Base-by-base conservation (phyloP, 2,113 vertebrate species). In the Taxidea taxus region DNA sequence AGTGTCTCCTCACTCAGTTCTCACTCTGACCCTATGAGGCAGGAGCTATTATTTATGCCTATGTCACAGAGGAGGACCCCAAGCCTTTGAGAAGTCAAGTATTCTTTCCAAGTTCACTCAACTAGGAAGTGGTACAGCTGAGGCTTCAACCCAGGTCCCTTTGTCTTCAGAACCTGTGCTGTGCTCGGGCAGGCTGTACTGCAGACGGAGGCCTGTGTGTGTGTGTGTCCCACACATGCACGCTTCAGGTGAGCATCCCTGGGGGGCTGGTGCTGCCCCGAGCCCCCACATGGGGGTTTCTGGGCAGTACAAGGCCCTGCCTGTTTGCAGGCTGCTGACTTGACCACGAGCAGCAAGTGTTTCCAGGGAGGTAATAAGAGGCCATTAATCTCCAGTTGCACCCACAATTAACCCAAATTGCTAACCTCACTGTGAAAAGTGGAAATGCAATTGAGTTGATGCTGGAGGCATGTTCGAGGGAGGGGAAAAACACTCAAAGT, bases 391-490 rank as follows among this genome's bases (percentile, higher is more conserved):
- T 98, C 97, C 93, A 97, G 98, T 98, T 98, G 98, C 95, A 98
- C 98, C 98, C 98, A 98, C 98, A 98, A 98, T 99, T 99, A 90
- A 99, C 97, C 98, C 98, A 98, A 99, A 99, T 98, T 98, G 98
- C 98, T 98, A 98, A 98, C 97, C 98, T 98, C 93, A 97, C 97
- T 98, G 98, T 97, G 98, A 97, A 98, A 98, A 98, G 97, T 91
- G 98, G 98, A 98, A 98, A 98, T 62, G 98, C 98, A 98, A 98
- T 98, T 29, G 98, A 98, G 97, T 98, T 98, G 96, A 97, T 98
- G 98, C 98, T 98, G 81, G 91, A 98, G 98, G 99, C 97, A 6
- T 47, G 84, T 97, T 87, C 58, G 85, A 97, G 86, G 89, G 86
- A 96, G 90, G 97, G 97, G 97, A 96, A 97, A 81, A 90, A 98